These are phyloP conservation scores for Mycteria americana DNA, from an alignment of 2,797 vertebrate genomes.

Conservation along the genomic window DNA sequence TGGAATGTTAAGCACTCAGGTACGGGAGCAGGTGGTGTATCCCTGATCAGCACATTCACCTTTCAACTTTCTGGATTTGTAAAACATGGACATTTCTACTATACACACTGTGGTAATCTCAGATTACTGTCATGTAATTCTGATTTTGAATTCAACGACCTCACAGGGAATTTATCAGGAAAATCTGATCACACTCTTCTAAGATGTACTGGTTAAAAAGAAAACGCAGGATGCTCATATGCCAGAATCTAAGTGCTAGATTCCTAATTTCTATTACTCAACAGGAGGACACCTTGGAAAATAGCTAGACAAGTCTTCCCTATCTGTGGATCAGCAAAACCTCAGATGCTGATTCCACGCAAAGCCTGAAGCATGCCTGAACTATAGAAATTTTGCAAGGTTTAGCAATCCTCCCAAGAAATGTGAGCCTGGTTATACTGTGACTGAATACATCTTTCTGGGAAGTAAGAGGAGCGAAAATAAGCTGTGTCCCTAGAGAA, in stretches of 20 bases:
- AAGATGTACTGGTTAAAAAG: not conserved
- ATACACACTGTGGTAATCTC: not conserved
- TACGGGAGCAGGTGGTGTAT: not conserved
- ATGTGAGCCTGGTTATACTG: not conserved
- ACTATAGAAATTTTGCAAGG: not conserved
- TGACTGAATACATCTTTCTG: not conserved
- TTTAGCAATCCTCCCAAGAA: not conserved
- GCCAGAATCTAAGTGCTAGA: not conserved
- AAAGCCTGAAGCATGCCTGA: not conserved
- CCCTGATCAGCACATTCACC: not conserved
- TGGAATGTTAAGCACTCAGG: not conserved
- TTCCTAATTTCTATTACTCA: not conserved
- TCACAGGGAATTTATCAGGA: not conserved
- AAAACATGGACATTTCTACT: not conserved
- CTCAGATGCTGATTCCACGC: not conserved
- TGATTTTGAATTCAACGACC: not conserved
- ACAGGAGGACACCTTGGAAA: not conserved
- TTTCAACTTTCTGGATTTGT: not conserved
- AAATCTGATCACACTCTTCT: not conserved
- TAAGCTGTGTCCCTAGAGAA: not conserved
- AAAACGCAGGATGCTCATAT: not conserved
- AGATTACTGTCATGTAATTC: not conserved
- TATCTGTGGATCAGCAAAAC: not conserved
- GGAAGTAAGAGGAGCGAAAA: not conserved
- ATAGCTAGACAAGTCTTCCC: not conserved